Evolutionary conservation across 2,113 vertebrate genomes (phyloP).

Genomic region (Notothenia coriiceps): DNA sequence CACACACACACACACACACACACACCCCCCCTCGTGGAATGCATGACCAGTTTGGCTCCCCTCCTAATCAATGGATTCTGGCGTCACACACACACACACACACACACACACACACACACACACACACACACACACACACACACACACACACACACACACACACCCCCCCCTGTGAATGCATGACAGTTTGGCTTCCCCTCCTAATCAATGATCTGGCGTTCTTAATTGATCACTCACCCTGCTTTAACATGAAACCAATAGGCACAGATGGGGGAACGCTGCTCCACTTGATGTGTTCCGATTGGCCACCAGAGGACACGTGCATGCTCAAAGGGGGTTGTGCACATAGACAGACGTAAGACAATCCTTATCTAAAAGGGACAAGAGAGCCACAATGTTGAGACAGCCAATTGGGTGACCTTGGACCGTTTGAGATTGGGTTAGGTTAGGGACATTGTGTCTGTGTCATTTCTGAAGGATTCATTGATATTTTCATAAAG

Average conservation of each 20-base stretch:
- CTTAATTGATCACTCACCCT: conserved; percentile 50
- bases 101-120: background rate
- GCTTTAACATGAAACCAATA: conserved; percentile 57
- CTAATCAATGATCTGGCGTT: conserved; percentile 58
- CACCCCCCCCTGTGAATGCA: conserved; percentile 5
- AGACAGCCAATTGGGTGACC: conserved; percentile 23
- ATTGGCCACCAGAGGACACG: conserved; percentile 5
- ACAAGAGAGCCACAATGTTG: background rate
- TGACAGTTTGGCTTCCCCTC: conserved; percentile 42
- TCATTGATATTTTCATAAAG: background rate
- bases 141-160: background rate
- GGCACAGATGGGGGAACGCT: conserved; percentile 9
- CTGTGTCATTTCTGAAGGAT: background rate
- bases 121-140: background rate
- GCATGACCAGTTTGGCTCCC: no score
- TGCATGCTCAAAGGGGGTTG: background rate
- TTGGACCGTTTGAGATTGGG: conserved; percentile 6
- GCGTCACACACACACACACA: no score
- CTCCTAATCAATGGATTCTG: no score
- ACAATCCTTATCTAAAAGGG: conserved; percentile 27
- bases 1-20: no score
- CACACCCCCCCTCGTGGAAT: no score
- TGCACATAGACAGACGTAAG: conserved; percentile 28
- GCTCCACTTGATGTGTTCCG: background rate
- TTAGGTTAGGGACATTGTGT: background rate